These are phyloP conservation scores for Perodicticus potto DNA, from an alignment of 2,797 vertebrate genomes.

Conservation along the genomic window DNA sequence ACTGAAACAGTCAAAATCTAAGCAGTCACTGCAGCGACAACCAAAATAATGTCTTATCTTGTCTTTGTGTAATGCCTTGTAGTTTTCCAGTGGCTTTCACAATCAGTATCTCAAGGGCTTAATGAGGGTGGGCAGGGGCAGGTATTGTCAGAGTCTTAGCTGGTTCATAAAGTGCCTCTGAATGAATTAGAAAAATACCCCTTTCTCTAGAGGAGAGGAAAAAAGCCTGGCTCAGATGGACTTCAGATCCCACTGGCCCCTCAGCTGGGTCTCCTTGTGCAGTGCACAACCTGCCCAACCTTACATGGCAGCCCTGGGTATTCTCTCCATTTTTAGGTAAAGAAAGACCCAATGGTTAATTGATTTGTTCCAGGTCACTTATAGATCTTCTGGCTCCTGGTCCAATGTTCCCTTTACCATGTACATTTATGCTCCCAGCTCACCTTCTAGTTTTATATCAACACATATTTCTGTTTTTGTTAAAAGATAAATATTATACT, in stretches of 20 bases:
- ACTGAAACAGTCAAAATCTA: not conserved
- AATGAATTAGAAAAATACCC: not conserved
- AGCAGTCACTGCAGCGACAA: fast-evolving
- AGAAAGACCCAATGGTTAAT: not conserved
- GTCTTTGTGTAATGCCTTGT: not conserved
- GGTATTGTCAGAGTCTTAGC: too few species aligned
- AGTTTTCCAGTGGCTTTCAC: not conserved
- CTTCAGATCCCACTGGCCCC: not conserved
- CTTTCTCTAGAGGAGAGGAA: fast-evolving
- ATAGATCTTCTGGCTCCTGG: not conserved
- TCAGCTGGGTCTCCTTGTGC: not conserved
- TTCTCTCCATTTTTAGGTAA: not conserved
- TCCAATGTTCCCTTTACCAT: not conserved
- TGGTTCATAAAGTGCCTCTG: not conserved
- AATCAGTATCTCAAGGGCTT: not conserved
- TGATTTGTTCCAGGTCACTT: not conserved
- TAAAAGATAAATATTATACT: not conserved
- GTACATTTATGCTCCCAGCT: not conserved
- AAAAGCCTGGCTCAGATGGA: not conserved
- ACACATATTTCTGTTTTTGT: not conserved
- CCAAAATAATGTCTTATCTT: not conserved
- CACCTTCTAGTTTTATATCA: not conserved
- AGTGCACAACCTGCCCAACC: not conserved
- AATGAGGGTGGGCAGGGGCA: not conserved
- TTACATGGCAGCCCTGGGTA: not conserved